phyloP scores from a whole-genome alignment of 2,113 vertebrate genomes.

The Gavialis gangeticus region DNA sequence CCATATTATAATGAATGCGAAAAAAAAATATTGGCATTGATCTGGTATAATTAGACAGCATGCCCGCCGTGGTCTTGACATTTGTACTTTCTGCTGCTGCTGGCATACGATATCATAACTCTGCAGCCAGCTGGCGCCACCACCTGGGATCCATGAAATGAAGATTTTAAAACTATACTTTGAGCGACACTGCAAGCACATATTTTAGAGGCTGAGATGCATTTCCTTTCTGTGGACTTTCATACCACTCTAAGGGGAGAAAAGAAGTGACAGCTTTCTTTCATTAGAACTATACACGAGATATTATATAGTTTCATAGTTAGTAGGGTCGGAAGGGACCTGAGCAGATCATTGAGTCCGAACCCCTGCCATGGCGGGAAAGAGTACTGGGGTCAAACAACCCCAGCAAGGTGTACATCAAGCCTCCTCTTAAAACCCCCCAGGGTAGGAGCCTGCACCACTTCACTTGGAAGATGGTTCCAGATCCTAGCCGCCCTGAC shows the following conservation, averaged over 20 bases:
- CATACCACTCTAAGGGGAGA: neutral
- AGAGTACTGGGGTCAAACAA: neutral
- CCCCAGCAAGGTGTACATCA: neutral
- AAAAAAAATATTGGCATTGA: neutral
- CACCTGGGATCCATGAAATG: rapidly evolving
- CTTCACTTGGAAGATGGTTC: no score
- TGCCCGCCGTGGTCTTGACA: neutral
- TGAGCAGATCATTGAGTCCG: no score
- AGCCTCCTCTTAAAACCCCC: no score
- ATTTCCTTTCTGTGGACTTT: neutral
- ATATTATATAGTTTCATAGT: neutral
- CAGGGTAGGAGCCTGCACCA: no score
- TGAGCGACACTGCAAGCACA: neutral
- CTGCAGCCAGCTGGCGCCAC: neutral
- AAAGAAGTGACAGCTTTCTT: neutral
- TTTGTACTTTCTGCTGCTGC: rapidly evolving
- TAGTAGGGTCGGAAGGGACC: no score
- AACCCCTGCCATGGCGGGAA: no score
- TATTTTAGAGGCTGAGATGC: neutral
- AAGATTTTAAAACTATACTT: neutral
- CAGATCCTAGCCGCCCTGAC: no score
- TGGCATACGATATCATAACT: neutral
- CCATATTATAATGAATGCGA: neutral
- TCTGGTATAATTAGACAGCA: neutral
- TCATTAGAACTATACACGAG: neutral